Conservation (phyloP, 2,113 vertebrate species). For the Gallinago undulata region DNA sequence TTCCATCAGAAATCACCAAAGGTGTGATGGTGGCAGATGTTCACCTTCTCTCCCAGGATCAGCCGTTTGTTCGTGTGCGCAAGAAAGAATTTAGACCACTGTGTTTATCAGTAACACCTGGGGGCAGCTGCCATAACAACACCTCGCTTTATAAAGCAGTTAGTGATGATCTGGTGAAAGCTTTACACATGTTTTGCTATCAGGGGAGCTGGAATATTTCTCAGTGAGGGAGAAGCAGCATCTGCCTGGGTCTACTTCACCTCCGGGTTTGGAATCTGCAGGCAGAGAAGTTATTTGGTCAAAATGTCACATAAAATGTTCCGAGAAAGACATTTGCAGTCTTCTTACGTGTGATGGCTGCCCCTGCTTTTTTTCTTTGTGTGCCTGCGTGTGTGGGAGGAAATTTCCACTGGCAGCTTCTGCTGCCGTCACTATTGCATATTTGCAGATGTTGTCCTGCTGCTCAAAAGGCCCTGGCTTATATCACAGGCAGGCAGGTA, state of each 20-base stretch:
- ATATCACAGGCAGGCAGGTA: not conserved
- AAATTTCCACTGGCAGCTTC: slow-evolving; percentile 25
- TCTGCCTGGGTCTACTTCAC: not conserved
- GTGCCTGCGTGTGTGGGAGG: not conserved
- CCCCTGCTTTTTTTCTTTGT: not conserved
- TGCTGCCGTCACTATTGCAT: not conserved
- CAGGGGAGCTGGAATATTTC: not conserved
- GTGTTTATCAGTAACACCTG: not conserved
- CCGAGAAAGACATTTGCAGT: not conserved
- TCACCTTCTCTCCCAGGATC: not conserved
- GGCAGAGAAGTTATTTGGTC: not conserved
- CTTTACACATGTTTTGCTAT: not conserved
- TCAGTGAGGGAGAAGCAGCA: not conserved
- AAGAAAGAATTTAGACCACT: not conserved
- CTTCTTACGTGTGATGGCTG: not conserved
- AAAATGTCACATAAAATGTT: not conserved
- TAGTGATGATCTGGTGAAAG: not conserved
- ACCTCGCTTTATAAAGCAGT: not conserved
- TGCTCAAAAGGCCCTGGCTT: not conserved
- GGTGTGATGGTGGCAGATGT: not conserved
- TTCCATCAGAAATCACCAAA: not conserved
- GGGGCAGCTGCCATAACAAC: not conserved
- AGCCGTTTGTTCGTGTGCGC: not conserved
- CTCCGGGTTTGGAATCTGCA: not conserved
- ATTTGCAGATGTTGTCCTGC: not conserved